Evolutionary conservation across 1,140 invertebrate genomes (phyloP).

Genomic region (Brachionus rubens): DNA sequence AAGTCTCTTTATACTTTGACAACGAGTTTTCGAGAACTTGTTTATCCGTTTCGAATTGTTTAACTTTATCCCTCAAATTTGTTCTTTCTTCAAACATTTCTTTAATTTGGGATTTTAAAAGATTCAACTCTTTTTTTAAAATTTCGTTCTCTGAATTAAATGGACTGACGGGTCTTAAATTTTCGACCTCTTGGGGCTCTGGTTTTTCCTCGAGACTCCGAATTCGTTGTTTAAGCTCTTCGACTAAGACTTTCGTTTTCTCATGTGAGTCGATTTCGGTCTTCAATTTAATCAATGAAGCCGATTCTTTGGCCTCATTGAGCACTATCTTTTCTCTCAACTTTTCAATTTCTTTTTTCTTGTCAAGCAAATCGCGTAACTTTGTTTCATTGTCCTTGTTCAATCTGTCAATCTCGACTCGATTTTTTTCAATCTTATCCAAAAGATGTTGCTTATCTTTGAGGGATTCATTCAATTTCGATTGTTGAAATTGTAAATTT

Average conservation of each 20-base stretch:
- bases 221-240: background rate
- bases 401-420: background rate
- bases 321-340: constrained; percentile 25
- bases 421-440: background rate
- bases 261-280: background rate
- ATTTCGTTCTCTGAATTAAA: constrained; percentile 12
- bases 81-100: constrained; percentile 41
- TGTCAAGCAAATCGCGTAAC: background rate
- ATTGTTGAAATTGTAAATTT: constrained; percentile 5
- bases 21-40: background rate
- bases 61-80: constrained; percentile 3
- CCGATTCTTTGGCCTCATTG: constrained; percentile 24
- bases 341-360: constrained; percentile 34
- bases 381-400: constrained; percentile 6
- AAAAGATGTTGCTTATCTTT: constrained; percentile 35
- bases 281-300: background rate
- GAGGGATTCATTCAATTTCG: constrained; percentile 8
- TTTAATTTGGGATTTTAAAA: constrained; percentile 32
- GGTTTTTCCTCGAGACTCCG: background rate
- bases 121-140: constrained; percentile 17
- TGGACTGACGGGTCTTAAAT: background rate
- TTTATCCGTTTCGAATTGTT: background rate
- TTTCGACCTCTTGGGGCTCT: background rate
- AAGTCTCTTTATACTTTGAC: background rate
- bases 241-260: background rate